Base-by-base conservation (phyloP, 2,113 vertebrate species). In the Plecotus auritus region DNA sequence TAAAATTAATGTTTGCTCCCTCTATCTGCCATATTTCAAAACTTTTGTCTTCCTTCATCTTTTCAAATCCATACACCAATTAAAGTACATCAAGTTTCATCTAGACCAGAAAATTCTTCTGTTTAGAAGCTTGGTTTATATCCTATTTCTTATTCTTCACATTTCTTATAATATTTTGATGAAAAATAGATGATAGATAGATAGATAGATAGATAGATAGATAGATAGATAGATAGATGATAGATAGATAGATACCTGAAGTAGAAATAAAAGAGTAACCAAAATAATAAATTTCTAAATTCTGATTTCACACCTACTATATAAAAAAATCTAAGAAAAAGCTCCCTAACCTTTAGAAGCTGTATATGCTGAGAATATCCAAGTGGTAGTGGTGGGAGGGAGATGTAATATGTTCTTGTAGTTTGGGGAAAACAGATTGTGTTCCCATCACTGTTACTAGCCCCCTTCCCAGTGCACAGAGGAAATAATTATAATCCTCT, bases 1-100 rank as follows among this genome's bases (percentile, higher is more conserved):
- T 64, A 82, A 88, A 95, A 94, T 91, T 90, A 95, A 93, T 88
- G 45, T 83, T 80, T 94, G 69, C 67, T 88, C 47, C 78, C 47
- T 93, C 40, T 91, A 49, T 12, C 67, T 88, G 69, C 28, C 22
- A 28, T 86, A 93, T 94, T 93, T 88, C 64, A 93, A 96, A 47
- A 95, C 28, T 88, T 85, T 13, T 74, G 47, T 74, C 73, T 96
- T 54, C 40, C 66, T 72, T 96, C n/a, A 40, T 77, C 81, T 96
- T 94, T 82, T 82, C 90, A 96, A 90, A 88, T 42, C 5, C 12
- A 78, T 37, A 54, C 35, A 49, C 30, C 40, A 77, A 80, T 92
- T 87, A 88, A 95, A 83, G n/a, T 91, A 64, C 14, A 96, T 83
- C 14, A 95, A 84, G 13, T 90, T 23, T 93, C 54, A 90, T 67